A percentile compares a stretch with the other conserved stretches of the same genome.
Conservation (phyloP, 2,797 vertebrate genomes). For the Notoglanidium macrostoma region DNA sequence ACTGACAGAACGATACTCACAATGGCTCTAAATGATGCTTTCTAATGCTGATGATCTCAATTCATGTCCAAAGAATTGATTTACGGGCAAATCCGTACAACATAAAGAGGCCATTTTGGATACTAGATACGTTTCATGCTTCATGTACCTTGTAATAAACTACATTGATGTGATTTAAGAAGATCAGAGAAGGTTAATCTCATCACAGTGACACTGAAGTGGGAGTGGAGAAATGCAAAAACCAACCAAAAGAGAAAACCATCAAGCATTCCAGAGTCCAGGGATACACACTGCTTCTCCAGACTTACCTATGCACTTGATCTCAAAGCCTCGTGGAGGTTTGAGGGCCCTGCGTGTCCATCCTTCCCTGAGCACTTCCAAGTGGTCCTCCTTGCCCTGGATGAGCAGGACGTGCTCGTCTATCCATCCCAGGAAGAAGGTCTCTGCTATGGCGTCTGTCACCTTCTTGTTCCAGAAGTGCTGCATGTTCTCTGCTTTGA, state of each 20-base stretch:
- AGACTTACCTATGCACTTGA: conserved; percentile 87
- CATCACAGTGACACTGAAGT: neutral
- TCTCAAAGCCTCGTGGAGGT: conserved; percentile 87
- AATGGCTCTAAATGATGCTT: too few species aligned
- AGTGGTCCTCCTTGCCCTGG: conserved; percentile 87
- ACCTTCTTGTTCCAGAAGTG: conserved; percentile 94
- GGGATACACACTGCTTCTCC: neutral
- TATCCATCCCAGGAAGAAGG: conserved; percentile 96
- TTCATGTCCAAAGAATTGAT: neutral
- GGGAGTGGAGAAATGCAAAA: neutral
- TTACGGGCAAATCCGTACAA: neutral
- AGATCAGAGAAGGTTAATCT: neutral
- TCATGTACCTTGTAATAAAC: neutral
- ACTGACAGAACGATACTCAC: too few species aligned
- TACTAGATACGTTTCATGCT: neutral
- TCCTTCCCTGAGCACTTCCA: conserved; percentile 88
- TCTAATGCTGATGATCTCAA: too few species aligned
- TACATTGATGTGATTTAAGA: neutral
- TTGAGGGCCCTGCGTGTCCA: conserved; percentile 88
- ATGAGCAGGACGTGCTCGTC: conserved; percentile 91
- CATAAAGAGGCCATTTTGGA: neutral
- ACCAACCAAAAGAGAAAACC: neutral
- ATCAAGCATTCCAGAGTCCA: neutral
- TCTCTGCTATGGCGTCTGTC: conserved; percentile 86
- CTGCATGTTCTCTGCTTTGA: conserved; percentile 94